Evolutionary conservation across 2,888 invertebrate species (phyloP).

Genomic region (Palloptera scutellata): DNA sequence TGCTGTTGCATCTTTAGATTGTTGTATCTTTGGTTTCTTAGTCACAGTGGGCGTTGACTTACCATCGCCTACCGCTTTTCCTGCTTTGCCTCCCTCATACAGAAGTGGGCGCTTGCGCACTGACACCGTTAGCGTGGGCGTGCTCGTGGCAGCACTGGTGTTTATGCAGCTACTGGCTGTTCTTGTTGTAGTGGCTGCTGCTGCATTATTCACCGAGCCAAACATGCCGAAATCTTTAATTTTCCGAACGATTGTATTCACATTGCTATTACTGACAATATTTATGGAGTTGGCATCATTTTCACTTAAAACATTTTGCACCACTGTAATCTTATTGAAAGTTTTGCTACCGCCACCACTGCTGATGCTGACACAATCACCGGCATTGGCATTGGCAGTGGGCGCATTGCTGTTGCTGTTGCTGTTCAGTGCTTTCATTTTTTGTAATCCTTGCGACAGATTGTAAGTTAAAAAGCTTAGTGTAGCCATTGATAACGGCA

Average conservation of each 20-base stretch:
- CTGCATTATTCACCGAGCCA: conserved; percentile 51
- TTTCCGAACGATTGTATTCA: conserved; percentile 60
- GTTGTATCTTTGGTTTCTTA: conserved; percentile 39
- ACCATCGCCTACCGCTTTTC: no score
- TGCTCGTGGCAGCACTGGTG: conserved; percentile 3
- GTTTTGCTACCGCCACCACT: conserved; percentile 46
- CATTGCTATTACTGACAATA: conserved; percentile 50
- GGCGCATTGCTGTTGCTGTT: conserved; percentile 28
- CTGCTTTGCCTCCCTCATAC: no score
- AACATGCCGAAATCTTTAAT: conserved; percentile 63
- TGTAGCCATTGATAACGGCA: conserved; percentile 54
- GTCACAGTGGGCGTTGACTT: neutral
- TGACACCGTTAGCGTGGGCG: no score
- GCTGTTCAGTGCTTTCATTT: conserved; percentile 44
- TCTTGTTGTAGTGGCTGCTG: conserved; percentile 30
- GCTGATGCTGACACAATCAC: neutral
- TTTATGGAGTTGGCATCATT: conserved; percentile 50
- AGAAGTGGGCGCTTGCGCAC: no score
- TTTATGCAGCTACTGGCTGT: conserved; percentile 47
- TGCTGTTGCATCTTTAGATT: conserved; percentile 10
- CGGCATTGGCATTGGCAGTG: conserved; percentile 21
- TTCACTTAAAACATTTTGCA: conserved; percentile 57
- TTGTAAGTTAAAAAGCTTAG: conserved; percentile 58
- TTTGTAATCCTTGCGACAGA: conserved; percentile 46
- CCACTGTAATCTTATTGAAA: conserved; percentile 57